Conservation (phyloP, 2,888 invertebrate species). For the Cataglyphis altisquamis region DNA sequence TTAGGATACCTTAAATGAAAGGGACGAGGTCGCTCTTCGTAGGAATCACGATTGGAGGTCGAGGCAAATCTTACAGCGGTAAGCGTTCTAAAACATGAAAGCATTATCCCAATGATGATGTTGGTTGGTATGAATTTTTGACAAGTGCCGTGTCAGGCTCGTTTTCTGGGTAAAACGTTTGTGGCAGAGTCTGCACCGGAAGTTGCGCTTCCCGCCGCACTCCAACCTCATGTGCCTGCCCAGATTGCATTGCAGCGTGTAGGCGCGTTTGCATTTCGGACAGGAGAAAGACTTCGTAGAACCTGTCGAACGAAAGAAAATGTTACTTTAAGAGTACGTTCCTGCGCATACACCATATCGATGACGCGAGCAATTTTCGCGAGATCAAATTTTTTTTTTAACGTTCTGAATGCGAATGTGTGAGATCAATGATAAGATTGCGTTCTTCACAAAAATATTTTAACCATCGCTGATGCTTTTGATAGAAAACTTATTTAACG, state of each 20-base stretch:
- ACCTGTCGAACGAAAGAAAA: constrained; percentile 76
- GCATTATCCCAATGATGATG: constrained; percentile 56
- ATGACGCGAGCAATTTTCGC: constrained; percentile 24
- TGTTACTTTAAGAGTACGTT: constrained; percentile 19
- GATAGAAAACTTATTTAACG: not conserved
- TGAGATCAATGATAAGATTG: not conserved
- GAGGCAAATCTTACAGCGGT: not conserved
- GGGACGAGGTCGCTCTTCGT: constrained; percentile 7
- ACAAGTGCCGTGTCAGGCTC: constrained; percentile 82
- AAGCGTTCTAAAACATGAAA: constrained; percentile 58
- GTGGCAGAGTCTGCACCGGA: constrained; percentile 82
- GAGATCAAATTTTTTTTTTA: not conserved
- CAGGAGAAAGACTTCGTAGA: constrained; percentile 73
- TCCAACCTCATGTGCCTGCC: constrained; percentile 83
- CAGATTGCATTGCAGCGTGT: constrained; percentile 79
- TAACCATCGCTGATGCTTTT: not conserved
- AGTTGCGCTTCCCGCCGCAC: constrained; percentile 83
- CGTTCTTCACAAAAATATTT: not conserved
- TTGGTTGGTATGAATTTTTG: constrained; percentile 81
- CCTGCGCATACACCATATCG: not conserved
- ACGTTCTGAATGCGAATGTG: not conserved
- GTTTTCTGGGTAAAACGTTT: constrained; percentile 83
- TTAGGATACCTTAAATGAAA: not conserved
- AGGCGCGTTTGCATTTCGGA: constrained; percentile 76
- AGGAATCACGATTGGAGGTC: not conserved